Base-by-base conservation (phyloP, 2,888 invertebrate species). In the Lumbricus terrestris region DNA sequence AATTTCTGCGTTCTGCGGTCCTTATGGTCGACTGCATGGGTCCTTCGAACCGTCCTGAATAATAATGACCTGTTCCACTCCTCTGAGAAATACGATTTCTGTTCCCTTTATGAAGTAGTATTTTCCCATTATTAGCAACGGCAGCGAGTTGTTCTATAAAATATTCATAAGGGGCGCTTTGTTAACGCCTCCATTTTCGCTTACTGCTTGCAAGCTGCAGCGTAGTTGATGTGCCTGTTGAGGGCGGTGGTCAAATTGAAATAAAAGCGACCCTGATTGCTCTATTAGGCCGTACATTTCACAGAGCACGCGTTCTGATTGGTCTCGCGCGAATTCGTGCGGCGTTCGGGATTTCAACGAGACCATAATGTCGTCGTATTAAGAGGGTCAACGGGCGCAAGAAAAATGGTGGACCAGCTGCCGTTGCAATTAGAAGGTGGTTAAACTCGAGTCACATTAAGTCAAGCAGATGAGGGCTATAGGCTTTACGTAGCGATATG, bases 171-270 rank as follows among this genome's bases (percentile, higher is more conserved):
- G 85, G 85, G 35, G 23, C 34, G 85, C 34, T 35, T 85, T 23
- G 35, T 37, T 23, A 34, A 37, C 85, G 85, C 35, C 85, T 69
- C 69, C 11, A n/a, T 29, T 69, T 69, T 69, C 69, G 69, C 69
- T 69, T n/a, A 6, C 69, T 69, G 69, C n/a, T n/a, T n/a, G 29
- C 29, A 69, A 69, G 13, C 69, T n/a, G 69, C 69, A 69, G 2
- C 5, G 37, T 35, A 37, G 85, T 37, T 85, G 85, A 85, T 85
- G 85, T 37, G 85, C 37, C 85, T 85, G 34, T 85, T 85, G 85
- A 85, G 85, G 85, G 85, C 85, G 85, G 85, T 85, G 85, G 37
- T 37, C 85, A 35, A 85, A 85, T 85, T 85, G 85, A 85, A 35
- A 85, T 85, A 85, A 85, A 85, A 83, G 35, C 34, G 35, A 37